Base-by-base conservation (phyloP, 2,888 invertebrate genomes). In the Calephelis perditalis region DNA sequence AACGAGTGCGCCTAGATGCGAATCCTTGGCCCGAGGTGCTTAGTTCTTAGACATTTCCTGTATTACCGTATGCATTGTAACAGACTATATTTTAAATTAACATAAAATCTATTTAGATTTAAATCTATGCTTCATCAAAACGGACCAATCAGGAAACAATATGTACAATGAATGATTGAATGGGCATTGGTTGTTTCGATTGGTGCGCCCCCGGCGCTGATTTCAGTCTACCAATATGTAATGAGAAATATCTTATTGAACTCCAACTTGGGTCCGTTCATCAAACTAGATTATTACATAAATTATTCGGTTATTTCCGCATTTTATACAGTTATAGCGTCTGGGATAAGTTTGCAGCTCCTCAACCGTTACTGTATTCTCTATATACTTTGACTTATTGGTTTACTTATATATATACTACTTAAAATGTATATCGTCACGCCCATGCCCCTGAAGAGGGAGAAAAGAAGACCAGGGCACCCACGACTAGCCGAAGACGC, bases 31-130 rank as follows among this genome's bases (percentile, higher is more conserved):
- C 87, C 79, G 77, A 72, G 84, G 81, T 79, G 75, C 78, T 81
- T 83, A 80, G 78, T 71, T 78, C 77, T 78, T 75, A 71, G 82
- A 84, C 84, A 75, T 87, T 88, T 89, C 88, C 88, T 88, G 86
- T 84, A 86, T 86, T 81, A 80, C 79, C 76, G 79, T 79, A 75
- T 81, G 78, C 76, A 76, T 75, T 79, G 73, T 78, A 78, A 78
- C 77, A 75, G 78, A 78, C 79, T 76, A 78, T 77, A 79, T 80
- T 78, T 77, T 76, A 76, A 81, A 85, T 86, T 82, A 85, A 81
- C 84, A 82, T 86, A 77, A 80, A 82, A 76, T 79, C 77, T 80
- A 79, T 81, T 81, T 76, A 76, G 77, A 81, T 82, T 76, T 74
- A 73, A 78, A 79, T 81, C 74, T 70, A 73, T 73, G 65, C 70